Evolutionary conservation across 2,797 vertebrate species (phyloP), one percentile per base, ranked within the genome.

Genomic region (Peromyscus eremicus): DNA sequence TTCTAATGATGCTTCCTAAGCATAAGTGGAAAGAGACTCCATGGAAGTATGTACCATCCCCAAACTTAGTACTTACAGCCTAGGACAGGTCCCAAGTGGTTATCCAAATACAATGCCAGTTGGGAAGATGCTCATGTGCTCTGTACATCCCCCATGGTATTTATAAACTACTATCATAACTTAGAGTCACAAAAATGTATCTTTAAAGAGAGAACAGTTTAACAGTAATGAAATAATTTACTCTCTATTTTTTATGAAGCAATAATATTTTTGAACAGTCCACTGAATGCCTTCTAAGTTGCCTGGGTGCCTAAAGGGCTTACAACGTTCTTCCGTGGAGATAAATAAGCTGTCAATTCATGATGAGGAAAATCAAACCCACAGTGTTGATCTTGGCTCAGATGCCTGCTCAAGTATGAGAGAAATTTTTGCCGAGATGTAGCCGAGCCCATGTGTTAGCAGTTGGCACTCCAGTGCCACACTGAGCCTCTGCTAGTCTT

Each of bases 331-430:
- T 98, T 99, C 98, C 98, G 96, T 90, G 96, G 98, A 98, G 99
- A 99, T 99, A 98, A 99, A 99, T 99, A 99, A 99, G 98, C 98
- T 99, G 99, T 99, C 98, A 98, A 98, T 99, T 99, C 98, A 98
- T 98, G 98, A 99, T 98, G 98, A 98, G 98, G 98, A 98, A 99
- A 99, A 98, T 99, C 98, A 98, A 98, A 98, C 98, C 97, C 95
- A 80, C 66, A 77, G 98, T 98, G 98, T 99, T 99, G 98, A 98
- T 99, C 98, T 99, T 99, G 98, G 99, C 98, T 80, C 92, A 96
- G 92, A 92, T 81, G 96, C 98, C 98, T 94, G 97, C 97, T 93
- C 97, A 98, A 98, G 98, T 98, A 98, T 98, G 98, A 98, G 98
- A 98, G 98, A 98, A 98, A 98, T 98, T 98, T 98, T 97, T 98